Evolutionary conservation across 2,797 vertebrate genomes (phyloP).

Genomic region (Gymnoscopelus braueri): DNA sequence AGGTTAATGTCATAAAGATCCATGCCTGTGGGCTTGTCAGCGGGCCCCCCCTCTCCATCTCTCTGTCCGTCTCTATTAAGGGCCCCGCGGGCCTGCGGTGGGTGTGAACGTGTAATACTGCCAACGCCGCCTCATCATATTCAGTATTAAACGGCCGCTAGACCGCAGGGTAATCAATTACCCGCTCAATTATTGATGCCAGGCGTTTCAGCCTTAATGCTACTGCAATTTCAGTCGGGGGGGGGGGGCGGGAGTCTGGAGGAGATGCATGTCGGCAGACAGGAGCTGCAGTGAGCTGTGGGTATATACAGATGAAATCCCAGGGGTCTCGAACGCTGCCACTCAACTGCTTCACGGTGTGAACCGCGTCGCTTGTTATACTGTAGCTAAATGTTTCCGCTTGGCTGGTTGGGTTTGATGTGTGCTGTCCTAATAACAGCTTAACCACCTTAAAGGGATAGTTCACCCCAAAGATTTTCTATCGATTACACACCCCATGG

Average conservation of each 20-base stretch:
- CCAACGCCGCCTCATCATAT: conserved; percentile 10
- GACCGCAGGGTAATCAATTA: conserved; percentile 50
- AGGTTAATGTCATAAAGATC: conserved; percentile 4
- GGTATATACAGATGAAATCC: background rate
- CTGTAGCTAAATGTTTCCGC: background rate
- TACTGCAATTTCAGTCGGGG: conserved; percentile 26
- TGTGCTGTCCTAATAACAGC: no score
- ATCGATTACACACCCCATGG: no score
- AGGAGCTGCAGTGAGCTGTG: background rate
- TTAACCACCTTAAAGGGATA: no score
- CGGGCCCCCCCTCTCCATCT: background rate
- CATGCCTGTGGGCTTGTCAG: conserved; percentile 1
- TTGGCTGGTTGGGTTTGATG: background rate
- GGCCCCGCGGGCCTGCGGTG: conserved; percentile 12
- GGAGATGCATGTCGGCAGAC: background rate
- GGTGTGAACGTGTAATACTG: conserved; percentile 29
- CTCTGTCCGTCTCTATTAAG: conserved; percentile 19
- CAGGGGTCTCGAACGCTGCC: background rate
- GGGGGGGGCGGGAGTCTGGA: background rate
- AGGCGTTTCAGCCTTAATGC: conserved; percentile 36
- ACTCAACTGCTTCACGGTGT: background rate
- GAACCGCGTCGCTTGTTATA: background rate
- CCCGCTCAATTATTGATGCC: conserved; percentile 48
- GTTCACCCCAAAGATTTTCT: no score
- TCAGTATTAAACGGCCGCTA: conserved; percentile 25